Evolutionary conservation across 2,888 invertebrate species (phyloP), one percentile per base, ranked within the genome.

Genomic region (Scaptomyza parva): DNA sequence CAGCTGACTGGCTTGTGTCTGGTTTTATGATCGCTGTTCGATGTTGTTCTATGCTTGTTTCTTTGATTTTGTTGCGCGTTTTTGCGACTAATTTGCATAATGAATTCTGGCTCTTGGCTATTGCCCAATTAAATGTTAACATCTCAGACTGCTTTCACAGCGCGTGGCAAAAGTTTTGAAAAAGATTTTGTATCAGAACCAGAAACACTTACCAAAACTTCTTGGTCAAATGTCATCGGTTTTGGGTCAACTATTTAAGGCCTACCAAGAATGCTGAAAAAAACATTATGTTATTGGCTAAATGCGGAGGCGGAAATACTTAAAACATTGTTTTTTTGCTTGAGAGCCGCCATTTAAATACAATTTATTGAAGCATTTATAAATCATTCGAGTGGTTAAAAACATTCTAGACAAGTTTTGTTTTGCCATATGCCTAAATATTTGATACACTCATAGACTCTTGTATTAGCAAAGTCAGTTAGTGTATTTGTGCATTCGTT

Each of bases 261-360:
- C 72, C 48, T 55, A 53, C 72, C 8, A 24, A 57, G 39, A 58
- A n/a, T n/a, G n/a, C n/a, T n/a, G n/a, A 35, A 60, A 43, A 53
- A 7, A 14, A 39, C 24, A 33, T 48, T 48, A 33, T 60, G 63
- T 67, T 59, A 61, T 65, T 75, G 64, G 54, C 68, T 44, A 57
- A 82, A 61, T 66, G 76, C 79, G 77, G 86, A 84, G 84, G 84
- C 85, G 85, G 85, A 85, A 85, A 87, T 62, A 35, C 48, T 35
- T 48, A 59, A 61, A 55, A 63, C 57, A 69, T 75, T 70, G 64
- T 70, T 59, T 70, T 53, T 64, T 66, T 57, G 59, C 66, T 52
- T 45, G 39, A 48, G 50, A 50, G 51, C 57, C 51, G 53, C 53
- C 62, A 71, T 71, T 83, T 83, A 65, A 66, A 79, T 68, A 65